These are phyloP conservation scores for Aplocera efformata DNA, from an alignment of 2,888 invertebrate species.

Conservation along the genomic window DNA sequence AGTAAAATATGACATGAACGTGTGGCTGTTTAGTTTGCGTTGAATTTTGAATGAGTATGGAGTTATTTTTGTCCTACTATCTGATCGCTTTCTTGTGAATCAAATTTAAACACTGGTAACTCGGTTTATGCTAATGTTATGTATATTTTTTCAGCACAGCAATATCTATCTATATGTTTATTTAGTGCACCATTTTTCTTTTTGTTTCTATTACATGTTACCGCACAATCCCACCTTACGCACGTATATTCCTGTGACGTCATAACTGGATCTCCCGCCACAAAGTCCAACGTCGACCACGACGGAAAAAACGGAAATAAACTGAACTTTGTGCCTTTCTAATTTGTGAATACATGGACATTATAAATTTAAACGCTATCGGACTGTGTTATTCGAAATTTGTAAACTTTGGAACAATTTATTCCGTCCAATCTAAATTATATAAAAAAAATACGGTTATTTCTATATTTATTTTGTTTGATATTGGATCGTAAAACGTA, in stretches of 20 bases:
- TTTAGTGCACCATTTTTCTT: constrained; percentile 79
- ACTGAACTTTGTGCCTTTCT: constrained; percentile 26
- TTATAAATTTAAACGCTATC: constrained; percentile 22
- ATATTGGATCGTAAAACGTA: constrained; percentile 6
- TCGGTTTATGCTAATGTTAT: constrained; percentile 19
- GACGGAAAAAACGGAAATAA: constrained; percentile 80
- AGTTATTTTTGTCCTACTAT: no score
- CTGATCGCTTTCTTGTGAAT: no score
- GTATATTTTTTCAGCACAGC: constrained; percentile 38
- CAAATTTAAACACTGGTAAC: no score
- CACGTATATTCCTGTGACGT: constrained; percentile 56
- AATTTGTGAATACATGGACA: constrained; percentile 36
- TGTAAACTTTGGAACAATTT: not conserved
- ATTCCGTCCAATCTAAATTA: constrained; percentile 10
- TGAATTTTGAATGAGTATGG: no score
- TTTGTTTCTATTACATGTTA: constrained; percentile 79
- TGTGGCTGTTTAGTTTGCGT: no score
- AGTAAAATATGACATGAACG: no score
- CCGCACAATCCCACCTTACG: constrained; percentile 76
- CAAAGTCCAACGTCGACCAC: constrained; percentile 79
- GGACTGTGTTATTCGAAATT: constrained; percentile 1
- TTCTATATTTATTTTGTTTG: constrained; percentile 19
- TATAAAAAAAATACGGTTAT: constrained; percentile 7
- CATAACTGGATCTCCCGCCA: constrained; percentile 66
- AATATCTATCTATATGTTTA: constrained; percentile 56